Percentiles rank a stretch among this genome's conserved stretches.
phyloP scores from a whole-genome alignment of 2,113 vertebrate species.

The Cariama cristata region DNA sequence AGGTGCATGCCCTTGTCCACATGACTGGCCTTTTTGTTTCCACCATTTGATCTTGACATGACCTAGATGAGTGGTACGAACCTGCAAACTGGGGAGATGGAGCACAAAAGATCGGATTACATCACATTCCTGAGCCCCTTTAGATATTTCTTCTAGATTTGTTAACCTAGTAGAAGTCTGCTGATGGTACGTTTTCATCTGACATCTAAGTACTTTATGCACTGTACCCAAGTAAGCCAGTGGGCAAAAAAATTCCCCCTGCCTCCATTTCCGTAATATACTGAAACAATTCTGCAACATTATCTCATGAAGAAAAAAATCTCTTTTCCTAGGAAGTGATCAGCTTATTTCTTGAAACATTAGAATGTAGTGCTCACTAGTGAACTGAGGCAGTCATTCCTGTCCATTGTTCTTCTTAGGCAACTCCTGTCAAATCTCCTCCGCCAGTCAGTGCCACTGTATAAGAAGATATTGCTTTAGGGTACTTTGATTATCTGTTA shows the following conservation, averaged over 20 bases:
- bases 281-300: neutral
- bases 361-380: neutral
- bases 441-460: neutral
- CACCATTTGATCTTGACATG: neutral
- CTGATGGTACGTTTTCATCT: neutral
- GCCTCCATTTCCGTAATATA: neutral
- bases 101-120: neutral
- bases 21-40: neutral
- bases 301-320: neutral
- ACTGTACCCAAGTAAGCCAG: neutral
- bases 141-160: neutral
- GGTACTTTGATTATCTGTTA: neutral
- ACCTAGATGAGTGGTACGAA: neutral
- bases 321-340: neutral
- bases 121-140: neutral
- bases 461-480: neutral
- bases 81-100: neutral
- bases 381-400: neutral
- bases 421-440: neutral
- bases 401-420: neutral
- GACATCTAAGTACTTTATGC: neutral
- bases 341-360: neutral
- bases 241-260: neutral
- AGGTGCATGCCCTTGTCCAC: neutral
- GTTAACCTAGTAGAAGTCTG: neutral